Evolutionary conservation across 2,113 vertebrate species (phyloP), one percentile per base, ranked within the genome.

Genomic region (Corythornis cristatus): DNA sequence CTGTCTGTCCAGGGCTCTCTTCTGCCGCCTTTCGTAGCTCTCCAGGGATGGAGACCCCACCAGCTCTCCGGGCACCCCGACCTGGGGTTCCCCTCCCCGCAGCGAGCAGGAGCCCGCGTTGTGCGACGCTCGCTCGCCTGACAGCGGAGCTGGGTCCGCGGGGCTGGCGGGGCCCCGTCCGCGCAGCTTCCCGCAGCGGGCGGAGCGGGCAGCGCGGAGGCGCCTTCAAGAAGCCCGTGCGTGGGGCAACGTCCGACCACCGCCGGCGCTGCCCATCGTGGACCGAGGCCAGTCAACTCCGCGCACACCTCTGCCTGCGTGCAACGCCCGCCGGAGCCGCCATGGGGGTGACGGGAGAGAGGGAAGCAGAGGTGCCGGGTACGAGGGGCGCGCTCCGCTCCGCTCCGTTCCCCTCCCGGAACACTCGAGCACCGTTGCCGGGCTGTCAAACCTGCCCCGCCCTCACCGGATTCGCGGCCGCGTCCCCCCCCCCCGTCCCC

Each of bases 261-360:
- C 57, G 33, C 5, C 2, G 11, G 29, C 23, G 8, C 51, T 2
- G 23, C 37, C 29, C 53, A 46, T 46, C 16, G 18, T 16, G 46
- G 31, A 8, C 31, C 15, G 16, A 1, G 11, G 14, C 20, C 9
- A 7, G 6, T 2, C 4, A 1, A 14, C 58, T n/a, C 42, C 28
- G n/a, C 73, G 21, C 62, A 4, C 6, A 5, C 17, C 57, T 20
- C 50, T 8, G 73, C 51, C 31, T 6, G 57, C 45, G 56, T 46
- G 18, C 25, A 14, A 11, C 37, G 25, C 61, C 77, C 56, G 43
- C 37, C 71, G 48, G 48, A 46, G 42, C 53, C 3, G 16, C 15
- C 50, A 28, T 9, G 48, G 48, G 48, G 21, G 48, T 21, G 6
- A 19, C 18, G 31, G 21, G 35, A 15, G 58, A 28, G 13, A 21